Percentiles rank a stretch among this genome's conserved stretches.
These are phyloP conservation scores for Hipposideros larvatus DNA, from an alignment of 2,797 vertebrate genomes.

Conservation along the genomic window DNA sequence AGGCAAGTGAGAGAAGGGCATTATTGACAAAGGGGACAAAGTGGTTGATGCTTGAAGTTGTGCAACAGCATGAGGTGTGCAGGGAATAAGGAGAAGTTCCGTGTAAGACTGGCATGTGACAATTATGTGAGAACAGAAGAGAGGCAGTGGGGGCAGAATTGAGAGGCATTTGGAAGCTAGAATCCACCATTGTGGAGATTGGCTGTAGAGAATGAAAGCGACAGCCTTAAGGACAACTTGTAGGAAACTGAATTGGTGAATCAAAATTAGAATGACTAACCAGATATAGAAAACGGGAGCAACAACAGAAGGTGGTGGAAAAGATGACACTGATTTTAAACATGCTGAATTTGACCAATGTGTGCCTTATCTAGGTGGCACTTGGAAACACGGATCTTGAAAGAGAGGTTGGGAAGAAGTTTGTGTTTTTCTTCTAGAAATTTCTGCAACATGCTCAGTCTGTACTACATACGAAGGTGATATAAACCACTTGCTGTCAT, in stretches of 20 bases:
- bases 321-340: background rate
- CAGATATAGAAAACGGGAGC: background rate
- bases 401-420: background rate
- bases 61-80: background rate
- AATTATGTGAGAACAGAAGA: background rate
- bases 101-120: background rate
- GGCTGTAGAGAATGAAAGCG: background rate
- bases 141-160: background rate
- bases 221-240: background rate
- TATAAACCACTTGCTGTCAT: background rate
- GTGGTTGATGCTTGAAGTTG: background rate
- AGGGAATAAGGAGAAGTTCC: background rate
- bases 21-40: background rate
- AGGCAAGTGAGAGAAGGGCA: background rate
- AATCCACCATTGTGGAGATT: background rate
- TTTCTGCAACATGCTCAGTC: background rate
- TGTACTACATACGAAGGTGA: background rate
- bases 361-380: background rate
- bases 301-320: background rate
- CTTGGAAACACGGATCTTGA: background rate
- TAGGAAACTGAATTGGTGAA: background rate
- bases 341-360: background rate
- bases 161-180: background rate
- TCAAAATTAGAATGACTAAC: background rate
- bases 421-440: conserved; percentile 29